Conservation (phyloP, 1,140 invertebrate species). For the Hormaphis cornu region DNA sequence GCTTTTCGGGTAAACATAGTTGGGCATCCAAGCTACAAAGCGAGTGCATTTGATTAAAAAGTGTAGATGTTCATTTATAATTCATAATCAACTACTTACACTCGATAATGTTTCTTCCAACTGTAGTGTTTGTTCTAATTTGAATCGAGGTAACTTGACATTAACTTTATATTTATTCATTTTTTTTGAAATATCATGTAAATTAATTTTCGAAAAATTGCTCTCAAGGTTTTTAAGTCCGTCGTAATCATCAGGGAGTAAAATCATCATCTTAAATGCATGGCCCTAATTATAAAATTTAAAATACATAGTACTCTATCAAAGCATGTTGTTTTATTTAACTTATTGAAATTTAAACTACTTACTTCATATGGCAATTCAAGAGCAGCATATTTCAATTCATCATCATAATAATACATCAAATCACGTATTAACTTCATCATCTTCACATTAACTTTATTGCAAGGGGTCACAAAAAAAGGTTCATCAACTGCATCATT, state of each 20-base stretch:
- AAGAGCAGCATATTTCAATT: slow-evolving; percentile 45
- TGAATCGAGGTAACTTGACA: slow-evolving; percentile 10
- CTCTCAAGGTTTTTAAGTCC: neutral
- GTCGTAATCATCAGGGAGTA: slow-evolving; percentile 8
- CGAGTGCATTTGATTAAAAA: neutral
- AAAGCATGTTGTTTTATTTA: neutral
- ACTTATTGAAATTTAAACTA: too few relatives aligned
- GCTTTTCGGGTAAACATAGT: slow-evolving; percentile 1
- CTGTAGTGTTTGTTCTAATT: neutral
- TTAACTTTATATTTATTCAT: neutral
- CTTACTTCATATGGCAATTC: slow-evolving; percentile 50
- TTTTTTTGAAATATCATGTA: slow-evolving; percentile 3
- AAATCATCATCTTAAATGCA: slow-evolving; percentile 12
- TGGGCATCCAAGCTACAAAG: slow-evolving; percentile 12
- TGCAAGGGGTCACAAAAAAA: slow-evolving; percentile 46
- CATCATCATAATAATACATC: slow-evolving; percentile 44
- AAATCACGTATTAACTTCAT: slow-evolving; percentile 52
- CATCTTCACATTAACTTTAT: slow-evolving; percentile 50
- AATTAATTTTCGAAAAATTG: slow-evolving; percentile 17
- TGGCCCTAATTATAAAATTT: neutral
- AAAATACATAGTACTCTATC: too few relatives aligned
- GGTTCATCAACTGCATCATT: slow-evolving; percentile 41
- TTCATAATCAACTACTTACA: neutral
- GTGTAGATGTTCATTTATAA: too few relatives aligned
- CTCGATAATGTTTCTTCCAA: neutral